Evolutionary conservation across 2,888 invertebrate species (phyloP).

Genomic region (Petrolisthes cinctipes): DNA sequence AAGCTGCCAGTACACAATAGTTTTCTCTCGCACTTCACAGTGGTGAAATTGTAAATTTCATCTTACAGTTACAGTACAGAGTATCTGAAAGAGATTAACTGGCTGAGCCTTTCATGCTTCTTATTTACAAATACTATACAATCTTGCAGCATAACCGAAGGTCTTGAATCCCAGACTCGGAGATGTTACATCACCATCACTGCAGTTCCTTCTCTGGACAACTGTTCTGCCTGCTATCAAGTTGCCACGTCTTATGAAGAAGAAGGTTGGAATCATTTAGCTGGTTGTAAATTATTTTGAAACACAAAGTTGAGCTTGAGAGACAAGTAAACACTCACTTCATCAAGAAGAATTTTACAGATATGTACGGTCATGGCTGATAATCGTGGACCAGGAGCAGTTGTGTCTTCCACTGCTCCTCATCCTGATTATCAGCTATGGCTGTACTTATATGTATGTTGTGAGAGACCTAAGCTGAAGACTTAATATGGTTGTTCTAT

Average conservation of each 20-base stretch:
- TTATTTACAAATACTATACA: conserved; percentile 4
- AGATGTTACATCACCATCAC: conserved; percentile 78
- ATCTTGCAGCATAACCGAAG: conserved; percentile 47
- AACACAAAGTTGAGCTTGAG: not conserved
- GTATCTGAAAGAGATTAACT: not conserved
- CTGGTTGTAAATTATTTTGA: not conserved
- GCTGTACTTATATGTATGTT: too few species aligned
- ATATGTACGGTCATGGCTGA: too few species aligned
- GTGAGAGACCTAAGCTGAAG: too few species aligned
- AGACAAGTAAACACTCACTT: too few species aligned
- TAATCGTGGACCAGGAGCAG: too few species aligned
- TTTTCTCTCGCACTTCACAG: too few species aligned
- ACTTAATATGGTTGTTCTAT: too few species aligned
- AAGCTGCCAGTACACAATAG: too few species aligned
- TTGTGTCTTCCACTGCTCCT: too few species aligned
- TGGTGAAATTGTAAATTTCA: too few species aligned
- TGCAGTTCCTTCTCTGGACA: conserved; percentile 77
- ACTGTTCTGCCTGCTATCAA: conserved; percentile 75
- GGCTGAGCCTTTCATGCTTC: not conserved
- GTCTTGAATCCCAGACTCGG: conserved; percentile 68
- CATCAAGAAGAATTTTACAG: too few species aligned
- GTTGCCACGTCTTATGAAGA: conserved; percentile 71
- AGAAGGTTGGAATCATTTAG: conserved; percentile 67
- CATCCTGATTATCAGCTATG: too few species aligned
- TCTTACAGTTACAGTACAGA: not conserved